Base-by-base conservation (phyloP, 2,797 vertebrate species). In the Sebastes matsubarae region DNA sequence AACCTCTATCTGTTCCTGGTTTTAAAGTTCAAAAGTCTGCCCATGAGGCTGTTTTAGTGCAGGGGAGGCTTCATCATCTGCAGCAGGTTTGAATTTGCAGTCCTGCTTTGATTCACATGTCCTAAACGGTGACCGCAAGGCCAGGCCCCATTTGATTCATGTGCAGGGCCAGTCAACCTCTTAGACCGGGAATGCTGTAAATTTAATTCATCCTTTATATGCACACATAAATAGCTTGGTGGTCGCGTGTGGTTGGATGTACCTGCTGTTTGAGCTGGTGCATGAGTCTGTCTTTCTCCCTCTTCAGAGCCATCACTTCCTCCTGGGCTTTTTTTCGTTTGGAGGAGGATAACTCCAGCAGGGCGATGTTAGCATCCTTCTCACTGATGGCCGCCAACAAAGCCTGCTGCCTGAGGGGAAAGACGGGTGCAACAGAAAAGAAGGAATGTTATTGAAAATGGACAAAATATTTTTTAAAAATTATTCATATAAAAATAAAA, bases 241-340 rank as follows among this genome's bases (percentile, higher is more conserved):
- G 96, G 95, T 68, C 91, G 88, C 92, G 92, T 94, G 66, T 93
- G 94, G 87, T 95, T 52, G 95, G 77, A 92, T 95, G 69, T 95
- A 99, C 98, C 98, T 99, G 98, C 92, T 99, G 98, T 88, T 99
- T 99, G 90, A 99, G 95, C 87, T 99, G 98, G 89, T 98, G 97
- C 85, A 98, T 97, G 79, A 99, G 96, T 72, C 97, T 95, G 94
- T 99, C 98, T 91, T 99, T 99, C 87, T 99, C 98, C 88, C 97
- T 94, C 94, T 98, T 98, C 74, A 99, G 94, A 60, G 97, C 96
- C 96, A 99, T 97, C 83, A 98, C 97, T 93, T 99, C 98, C 46
- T 99, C 98, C 83, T 99, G 97, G 4, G 97, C 96, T 94, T 98
- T 98, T 92, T 97, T 99, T 88, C 98, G 96, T 92, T 97, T 98